Conservation (phyloP, 2,113 vertebrate genomes). For the Ceyx cyanopectus region DNA sequence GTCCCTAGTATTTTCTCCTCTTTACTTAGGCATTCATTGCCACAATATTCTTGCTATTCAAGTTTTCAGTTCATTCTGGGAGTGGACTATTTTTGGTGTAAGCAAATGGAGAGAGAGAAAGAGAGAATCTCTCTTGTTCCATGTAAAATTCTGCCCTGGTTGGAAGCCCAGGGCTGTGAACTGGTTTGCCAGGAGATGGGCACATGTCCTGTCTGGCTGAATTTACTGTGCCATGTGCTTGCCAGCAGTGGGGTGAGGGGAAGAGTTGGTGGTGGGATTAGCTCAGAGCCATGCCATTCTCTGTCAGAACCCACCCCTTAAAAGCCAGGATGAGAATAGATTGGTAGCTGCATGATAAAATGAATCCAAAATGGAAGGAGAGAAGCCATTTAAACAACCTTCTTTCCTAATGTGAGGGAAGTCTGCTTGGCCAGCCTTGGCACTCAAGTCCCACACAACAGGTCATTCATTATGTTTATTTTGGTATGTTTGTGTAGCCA, state of each 20-base stretch:
- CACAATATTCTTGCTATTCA: background rate
- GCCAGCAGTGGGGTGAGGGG: background rate
- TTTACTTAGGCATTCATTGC: background rate
- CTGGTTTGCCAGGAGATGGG: background rate
- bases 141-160: background rate
- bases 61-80: background rate
- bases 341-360: background rate
- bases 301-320: background rate
- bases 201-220: background rate
- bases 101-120: background rate
- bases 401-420: background rate
- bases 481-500: slow-evolving; percentile 17
- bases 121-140: background rate
- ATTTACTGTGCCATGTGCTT: background rate
- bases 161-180: background rate
- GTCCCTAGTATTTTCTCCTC: background rate
- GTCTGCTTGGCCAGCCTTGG: background rate
- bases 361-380: background rate
- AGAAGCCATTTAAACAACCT: background rate
- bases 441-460: background rate
- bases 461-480: background rate
- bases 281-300: background rate
- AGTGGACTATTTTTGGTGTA: background rate
- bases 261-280: background rate
- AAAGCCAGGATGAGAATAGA: background rate